Base-by-base conservation (phyloP, 2,113 vertebrate genomes). In the Pseudolaguvia tuberculata region DNA sequence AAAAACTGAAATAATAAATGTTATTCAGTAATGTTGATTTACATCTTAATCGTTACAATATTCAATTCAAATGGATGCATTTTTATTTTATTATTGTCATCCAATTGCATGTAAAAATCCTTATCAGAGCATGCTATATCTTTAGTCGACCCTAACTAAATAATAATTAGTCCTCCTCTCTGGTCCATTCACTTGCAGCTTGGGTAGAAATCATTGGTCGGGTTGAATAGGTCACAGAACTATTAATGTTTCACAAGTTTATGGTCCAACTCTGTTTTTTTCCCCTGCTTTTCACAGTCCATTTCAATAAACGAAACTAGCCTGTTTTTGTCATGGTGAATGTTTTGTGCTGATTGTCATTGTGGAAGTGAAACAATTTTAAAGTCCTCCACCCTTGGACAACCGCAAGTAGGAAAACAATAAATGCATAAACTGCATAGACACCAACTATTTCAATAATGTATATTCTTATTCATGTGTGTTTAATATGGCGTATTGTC, bases 151-250 rank as follows among this genome's bases (percentile, higher is more conserved):
- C 10, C n/a, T 62, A 31, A 31, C 18, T 62, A n/a, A 39, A 39
- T 2, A 1, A 0, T 31, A 18, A 0, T 1, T 58, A n/a, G n/a
- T n/a, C n/a, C n/a, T n/a, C n/a, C 12, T 35, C 17, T 20, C 35
- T 62, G 59, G n/a, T 21, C 35, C 13, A 42, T 9, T 42, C 31
- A 61, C 18, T 5, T 20, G 5, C 20, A 20, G 25, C 21, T 15
- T 25, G 20, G 61, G 17, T 18, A 48, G 21, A 17, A 15, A 8
- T 11, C 20, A 25, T 8, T 0, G 20, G 12, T 42, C 5, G 35
- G 8, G n/a, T 42, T 65, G 42, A 15, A 17, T 21, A 45, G 0
- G 3, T 17, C 14, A 42, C 61, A 21, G 39, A 15, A 4, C 20
- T 42, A 3, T 62, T 1, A 18, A 39, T n/a, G 13, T 20, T 27